Evolutionary conservation across 2,797 vertebrate species (phyloP).

Genomic region (Psittacula derbiana): DNA sequence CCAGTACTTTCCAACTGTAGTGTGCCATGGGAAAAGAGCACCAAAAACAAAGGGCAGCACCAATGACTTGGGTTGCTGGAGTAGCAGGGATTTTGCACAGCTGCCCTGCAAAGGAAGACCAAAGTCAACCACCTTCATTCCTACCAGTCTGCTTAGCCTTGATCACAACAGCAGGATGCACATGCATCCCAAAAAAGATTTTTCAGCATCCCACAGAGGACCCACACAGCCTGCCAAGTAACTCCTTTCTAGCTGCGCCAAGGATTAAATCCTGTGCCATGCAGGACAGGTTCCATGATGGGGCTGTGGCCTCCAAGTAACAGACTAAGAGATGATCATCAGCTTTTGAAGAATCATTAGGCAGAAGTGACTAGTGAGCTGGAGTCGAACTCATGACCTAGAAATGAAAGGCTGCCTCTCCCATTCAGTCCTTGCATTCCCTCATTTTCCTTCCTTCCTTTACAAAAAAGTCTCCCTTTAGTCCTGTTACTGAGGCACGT

Average conservation of each 20-base stretch:
- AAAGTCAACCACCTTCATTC: not conserved
- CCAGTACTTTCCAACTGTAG: not conserved
- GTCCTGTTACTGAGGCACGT: not conserved
- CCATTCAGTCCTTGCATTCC: not conserved
- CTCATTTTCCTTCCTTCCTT: slow-evolving; percentile 37
- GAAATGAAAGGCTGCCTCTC: not conserved
- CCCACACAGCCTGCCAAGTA: not conserved
- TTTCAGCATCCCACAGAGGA: not conserved
- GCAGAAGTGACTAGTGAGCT: not conserved
- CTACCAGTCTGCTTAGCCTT: not conserved
- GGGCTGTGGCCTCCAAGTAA: not conserved
- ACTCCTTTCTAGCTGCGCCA: not conserved
- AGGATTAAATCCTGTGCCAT: not conserved
- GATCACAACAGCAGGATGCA: not conserved
- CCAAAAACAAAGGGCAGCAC: not conserved
- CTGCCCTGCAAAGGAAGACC: not conserved
- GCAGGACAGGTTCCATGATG: not conserved
- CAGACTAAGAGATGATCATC: not conserved
- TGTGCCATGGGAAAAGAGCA: not conserved
- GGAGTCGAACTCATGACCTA: not conserved
- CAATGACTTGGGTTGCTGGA: not conserved
- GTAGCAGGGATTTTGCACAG: not conserved
- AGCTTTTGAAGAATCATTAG: not conserved
- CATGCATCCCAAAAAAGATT: accelerated
- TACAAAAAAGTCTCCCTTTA: not conserved